phyloP scores from a whole-genome alignment of 2,797 vertebrate genomes.

The Loriculus beryllinus region DNA sequence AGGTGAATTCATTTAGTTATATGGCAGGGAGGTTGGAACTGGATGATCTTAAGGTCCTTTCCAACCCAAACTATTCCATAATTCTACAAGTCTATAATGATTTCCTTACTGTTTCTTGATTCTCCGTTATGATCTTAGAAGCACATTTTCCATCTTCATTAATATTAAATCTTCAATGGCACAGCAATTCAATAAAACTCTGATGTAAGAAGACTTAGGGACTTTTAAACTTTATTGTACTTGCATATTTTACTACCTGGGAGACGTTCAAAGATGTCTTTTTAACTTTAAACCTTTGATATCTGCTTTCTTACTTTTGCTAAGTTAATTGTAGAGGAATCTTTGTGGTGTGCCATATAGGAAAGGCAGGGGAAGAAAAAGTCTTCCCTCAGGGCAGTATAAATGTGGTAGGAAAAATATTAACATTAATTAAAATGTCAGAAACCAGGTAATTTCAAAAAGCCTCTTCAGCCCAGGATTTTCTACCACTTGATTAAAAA shows the following conservation, averaged over 20 bases:
- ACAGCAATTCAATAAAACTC: background rate
- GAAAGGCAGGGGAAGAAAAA: background rate
- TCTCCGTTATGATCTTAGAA: background rate
- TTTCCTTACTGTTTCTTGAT: background rate
- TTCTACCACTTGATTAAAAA: slow-evolving; percentile 11
- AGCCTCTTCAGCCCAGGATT: background rate
- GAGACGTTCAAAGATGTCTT: background rate
- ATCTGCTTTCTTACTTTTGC: background rate
- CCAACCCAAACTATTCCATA: background rate
- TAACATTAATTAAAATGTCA: slow-evolving; percentile 29
- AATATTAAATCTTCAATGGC: background rate
- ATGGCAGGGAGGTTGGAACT: background rate
- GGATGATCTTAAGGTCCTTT: background rate
- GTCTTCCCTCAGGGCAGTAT: background rate
- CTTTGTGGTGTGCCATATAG: background rate
- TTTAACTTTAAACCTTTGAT: background rate
- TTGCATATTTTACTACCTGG: background rate
- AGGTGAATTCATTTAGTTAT: background rate
- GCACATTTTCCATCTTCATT: accelerated
- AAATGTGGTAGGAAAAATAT: background rate
- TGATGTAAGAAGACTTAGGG: background rate
- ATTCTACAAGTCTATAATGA: background rate
- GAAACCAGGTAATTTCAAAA: background rate
- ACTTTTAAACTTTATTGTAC: background rate
- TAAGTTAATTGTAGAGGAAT: background rate